Evolutionary conservation across 2,113 vertebrate genomes (phyloP), one percentile per base, ranked within the genome.

Genomic region (Okapia johnstoni): DNA sequence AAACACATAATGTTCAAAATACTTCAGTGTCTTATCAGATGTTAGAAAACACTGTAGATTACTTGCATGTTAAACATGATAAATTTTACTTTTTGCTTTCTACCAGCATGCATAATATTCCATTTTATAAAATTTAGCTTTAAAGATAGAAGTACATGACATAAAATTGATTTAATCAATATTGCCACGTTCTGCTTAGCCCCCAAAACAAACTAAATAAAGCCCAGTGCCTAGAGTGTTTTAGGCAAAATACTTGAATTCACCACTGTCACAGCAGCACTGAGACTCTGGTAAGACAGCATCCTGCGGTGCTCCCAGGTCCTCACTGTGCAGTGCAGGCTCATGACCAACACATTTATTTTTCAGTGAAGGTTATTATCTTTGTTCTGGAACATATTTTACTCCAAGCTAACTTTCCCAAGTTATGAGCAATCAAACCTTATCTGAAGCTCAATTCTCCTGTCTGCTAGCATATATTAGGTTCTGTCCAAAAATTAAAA

Each of bases 1-100:
- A 43, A 84, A 85, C 7, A 81, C 84, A 92, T 96, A 93, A 95
- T 55, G 94, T 54, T 86, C 70, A 96, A 97, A 97, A 85, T 30
- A 50, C 36, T 26, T 88, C n/a, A 43, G 61, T 94, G 63, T 94
- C 70, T 77, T 77, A 86, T 50, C 26, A 94, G 26, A 55, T 60
- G 43, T 10, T 83, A n/a, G 6, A 52, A 77, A 76, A 91, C 50
- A 76, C 50, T 90, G 60, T 92, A 61, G 92, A 63, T 90, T 88
- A 63, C 58, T 95, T 95, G 76, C 25, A 11, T 77, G 26, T 46
- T 54, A 6, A 81, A 43, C 48, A 52, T 77, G 16, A 16, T 33
- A 79, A 3, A 30, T 40, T 79, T 79, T 43, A 8, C 28, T 70
- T 84, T 88, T 84, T 73, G 30, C 15, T 90, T 95, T 90, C 94